A percentile compares a stretch with the other conserved stretches of the same genome.
Conservation (phyloP, 2,113 vertebrate species). For the Psettodes erumei region DNA sequence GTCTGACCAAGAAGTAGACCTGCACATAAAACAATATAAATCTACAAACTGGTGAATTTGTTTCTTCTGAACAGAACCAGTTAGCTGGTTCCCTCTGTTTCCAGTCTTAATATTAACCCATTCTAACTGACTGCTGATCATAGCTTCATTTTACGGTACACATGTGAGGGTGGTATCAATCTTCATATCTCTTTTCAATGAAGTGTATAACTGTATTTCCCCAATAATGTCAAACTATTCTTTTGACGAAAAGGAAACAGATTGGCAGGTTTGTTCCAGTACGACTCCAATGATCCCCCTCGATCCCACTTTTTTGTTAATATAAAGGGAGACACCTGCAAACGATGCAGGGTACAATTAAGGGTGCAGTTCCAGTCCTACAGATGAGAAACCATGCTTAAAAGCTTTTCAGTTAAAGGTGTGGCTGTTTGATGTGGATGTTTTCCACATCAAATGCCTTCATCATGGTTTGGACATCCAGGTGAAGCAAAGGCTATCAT, state of each 20-base stretch:
- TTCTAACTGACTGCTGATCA: not conserved
- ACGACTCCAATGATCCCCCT: not conserved
- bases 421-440: slow-evolving; percentile 52
- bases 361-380: not conserved
- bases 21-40: no score
- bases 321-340: slow-evolving; percentile 24
- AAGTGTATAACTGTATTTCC: not conserved
- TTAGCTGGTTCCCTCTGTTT: not conserved
- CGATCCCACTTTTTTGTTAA: no score
- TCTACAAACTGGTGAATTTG: not conserved
- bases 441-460: slow-evolving; percentile 36
- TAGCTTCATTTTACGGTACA: not conserved
- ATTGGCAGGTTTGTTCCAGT: not conserved
- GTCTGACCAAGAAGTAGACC: not conserved
- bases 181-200: not conserved
- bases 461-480: slow-evolving; percentile 21
- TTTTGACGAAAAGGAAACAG: not conserved
- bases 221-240: not conserved
- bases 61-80: not conserved
- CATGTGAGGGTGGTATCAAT: not conserved
- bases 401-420: slow-evolving; percentile 31
- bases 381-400: slow-evolving; percentile 24
- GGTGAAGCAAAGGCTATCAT: slow-evolving; percentile 29
- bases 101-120: not conserved
- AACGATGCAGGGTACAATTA: slow-evolving; percentile 29